Conservation (phyloP, 2,888 invertebrate genomes). For the Eilema griseolum region DNA sequence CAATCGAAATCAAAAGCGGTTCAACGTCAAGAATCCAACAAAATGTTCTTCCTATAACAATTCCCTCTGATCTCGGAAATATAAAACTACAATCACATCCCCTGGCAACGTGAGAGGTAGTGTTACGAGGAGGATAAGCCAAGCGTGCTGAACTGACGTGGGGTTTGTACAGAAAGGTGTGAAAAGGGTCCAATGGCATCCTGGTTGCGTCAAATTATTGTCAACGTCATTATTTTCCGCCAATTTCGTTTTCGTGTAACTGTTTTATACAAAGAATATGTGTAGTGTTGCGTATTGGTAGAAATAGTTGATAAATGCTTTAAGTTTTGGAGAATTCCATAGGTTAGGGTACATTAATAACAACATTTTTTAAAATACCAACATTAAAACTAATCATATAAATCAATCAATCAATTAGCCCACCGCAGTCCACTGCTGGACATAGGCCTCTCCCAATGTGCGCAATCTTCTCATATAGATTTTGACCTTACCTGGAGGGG, state of each 20-base stretch:
- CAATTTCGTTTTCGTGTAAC: constrained; percentile 41
- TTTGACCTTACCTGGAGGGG: too few relatives aligned
- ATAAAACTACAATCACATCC: constrained; percentile 22
- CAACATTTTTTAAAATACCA: background rate
- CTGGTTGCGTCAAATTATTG: constrained; percentile 49
- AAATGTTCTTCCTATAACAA: constrained; percentile 6
- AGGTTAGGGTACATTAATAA: too few relatives aligned
- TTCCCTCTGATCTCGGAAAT: constrained; percentile 12
- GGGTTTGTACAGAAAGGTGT: constrained; percentile 45
- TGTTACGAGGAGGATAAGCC: constrained; percentile 44
- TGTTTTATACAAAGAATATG: constrained; percentile 16
- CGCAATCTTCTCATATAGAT: too few relatives aligned
- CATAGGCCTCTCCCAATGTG: too few relatives aligned
- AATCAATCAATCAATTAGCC: too few relatives aligned
- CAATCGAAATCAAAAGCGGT: background rate
- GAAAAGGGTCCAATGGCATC: constrained; percentile 48
- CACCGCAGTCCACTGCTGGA: too few relatives aligned
- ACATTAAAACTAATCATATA: too few relatives aligned
- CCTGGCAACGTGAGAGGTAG: constrained; percentile 15
- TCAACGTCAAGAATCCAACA: background rate
- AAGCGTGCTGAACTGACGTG: constrained; percentile 43
- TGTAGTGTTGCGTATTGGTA: background rate
- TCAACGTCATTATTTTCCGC: constrained; percentile 51
- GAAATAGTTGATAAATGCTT: background rate
- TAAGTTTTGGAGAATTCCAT: background rate